phyloP scores from a whole-genome alignment of 2,797 vertebrate species.

The Platalea minor region DNA sequence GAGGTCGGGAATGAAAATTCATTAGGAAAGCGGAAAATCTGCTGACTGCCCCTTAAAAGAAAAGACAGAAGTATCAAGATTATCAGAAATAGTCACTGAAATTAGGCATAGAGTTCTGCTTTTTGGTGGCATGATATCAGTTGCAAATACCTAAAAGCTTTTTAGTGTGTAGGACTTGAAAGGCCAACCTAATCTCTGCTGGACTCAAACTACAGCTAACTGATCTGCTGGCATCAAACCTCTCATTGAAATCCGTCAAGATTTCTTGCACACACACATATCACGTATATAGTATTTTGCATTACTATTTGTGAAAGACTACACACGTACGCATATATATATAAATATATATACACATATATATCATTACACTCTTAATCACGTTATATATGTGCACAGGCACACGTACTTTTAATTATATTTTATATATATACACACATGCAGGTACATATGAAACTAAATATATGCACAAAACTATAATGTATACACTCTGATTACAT shows the following conservation, averaged over 20 bases:
- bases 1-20: neutral
- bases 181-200: neutral
- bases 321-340: neutral
- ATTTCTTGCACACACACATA: neutral
- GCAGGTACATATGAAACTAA: neutral
- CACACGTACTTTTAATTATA: neutral
- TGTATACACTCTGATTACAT: neutral
- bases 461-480: neutral
- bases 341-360: neutral
- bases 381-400: neutral
- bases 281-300: neutral
- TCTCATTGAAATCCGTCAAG: neutral
- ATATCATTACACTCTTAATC: neutral
- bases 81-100: neutral
- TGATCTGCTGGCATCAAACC: neutral
- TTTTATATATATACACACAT: neutral
- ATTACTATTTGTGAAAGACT: neutral
- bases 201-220: neutral
- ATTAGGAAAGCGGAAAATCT: neutral
- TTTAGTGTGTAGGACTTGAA: neutral
- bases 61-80: neutral
- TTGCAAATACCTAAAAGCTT: neutral
- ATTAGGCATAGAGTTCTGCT: accelerated
- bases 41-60: neutral
- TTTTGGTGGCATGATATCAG: neutral